Evolutionary conservation across 2,888 invertebrate species (phyloP).

Genomic region (Chirona hameri): DNA sequence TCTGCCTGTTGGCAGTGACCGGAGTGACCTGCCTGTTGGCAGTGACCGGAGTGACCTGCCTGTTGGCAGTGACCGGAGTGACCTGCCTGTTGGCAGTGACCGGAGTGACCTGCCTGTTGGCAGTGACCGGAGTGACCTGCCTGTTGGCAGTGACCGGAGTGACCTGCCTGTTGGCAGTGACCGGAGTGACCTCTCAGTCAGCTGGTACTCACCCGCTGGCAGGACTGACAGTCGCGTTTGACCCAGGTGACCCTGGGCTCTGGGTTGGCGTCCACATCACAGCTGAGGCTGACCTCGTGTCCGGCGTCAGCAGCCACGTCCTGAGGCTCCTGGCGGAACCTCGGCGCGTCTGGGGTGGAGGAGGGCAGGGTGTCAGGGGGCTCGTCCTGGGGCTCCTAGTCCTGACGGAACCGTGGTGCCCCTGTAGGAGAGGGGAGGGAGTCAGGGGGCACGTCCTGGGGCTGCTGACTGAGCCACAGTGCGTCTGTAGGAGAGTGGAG

Average conservation of each 20-base stretch:
- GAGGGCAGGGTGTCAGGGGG: background rate
- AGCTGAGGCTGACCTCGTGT: slow-evolving; percentile 34
- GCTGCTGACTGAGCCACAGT: no score
- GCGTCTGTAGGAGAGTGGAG: no score
- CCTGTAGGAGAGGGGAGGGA: no score
- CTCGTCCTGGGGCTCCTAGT: no score
- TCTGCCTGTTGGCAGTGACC: background rate
- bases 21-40: background rate
- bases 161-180: no score
- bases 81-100: no score
- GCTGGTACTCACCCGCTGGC: background rate
- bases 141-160: no score
- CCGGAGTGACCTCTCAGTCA: background rate
- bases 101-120: no score
- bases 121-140: no score
- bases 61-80: no score
- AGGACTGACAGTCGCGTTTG: slow-evolving; percentile 29
- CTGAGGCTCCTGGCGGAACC: slow-evolving; percentile 34
- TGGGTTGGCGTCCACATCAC: slow-evolving; percentile 37
- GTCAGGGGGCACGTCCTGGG: no score
- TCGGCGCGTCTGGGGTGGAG: slow-evolving; percentile 30
- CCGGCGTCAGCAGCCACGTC: slow-evolving; percentile 34
- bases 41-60: background rate
- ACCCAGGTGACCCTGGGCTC: slow-evolving; percentile 34
- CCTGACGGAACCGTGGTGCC: no score